Evolutionary conservation across 2,113 vertebrate species (phyloP).

Genomic region (Trogon surrucura): DNA sequence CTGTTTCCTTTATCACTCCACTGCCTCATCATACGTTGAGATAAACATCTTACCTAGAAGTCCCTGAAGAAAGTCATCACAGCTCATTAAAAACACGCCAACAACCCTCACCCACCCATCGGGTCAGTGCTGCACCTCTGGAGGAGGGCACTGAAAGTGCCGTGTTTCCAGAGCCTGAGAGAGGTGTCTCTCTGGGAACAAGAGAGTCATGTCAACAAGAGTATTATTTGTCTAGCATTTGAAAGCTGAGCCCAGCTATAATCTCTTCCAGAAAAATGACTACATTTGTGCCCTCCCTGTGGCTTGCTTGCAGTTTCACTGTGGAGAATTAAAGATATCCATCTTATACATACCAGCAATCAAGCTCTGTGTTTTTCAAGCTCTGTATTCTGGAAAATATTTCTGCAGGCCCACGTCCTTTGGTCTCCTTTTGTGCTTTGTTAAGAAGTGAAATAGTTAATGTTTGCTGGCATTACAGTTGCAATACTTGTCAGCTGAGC

Average conservation of each 20-base stretch:
- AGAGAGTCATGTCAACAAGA: not conserved
- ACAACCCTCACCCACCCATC: not conserved
- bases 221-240: not conserved
- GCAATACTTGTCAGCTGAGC: not conserved
- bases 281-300: not conserved
- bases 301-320: not conserved
- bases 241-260: not conserved
- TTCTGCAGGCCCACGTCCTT: not conserved
- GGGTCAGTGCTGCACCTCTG: not conserved
- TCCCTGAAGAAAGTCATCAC: not conserved
- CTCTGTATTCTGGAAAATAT: not conserved
- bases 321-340: not conserved
- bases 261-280: not conserved
- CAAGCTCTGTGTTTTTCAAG: not conserved
- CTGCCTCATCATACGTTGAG: not conserved
- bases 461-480: not conserved
- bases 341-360: not conserved
- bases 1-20: not conserved
- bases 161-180: not conserved
- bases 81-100: not conserved
- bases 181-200: not conserved
- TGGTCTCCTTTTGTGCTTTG: not conserved
- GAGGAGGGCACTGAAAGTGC: not conserved
- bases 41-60: not conserved
- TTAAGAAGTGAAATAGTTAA: conserved; percentile 7